Percentiles rank a stretch among this genome's conserved stretches.
These are phyloP conservation scores for Junonia oenone DNA, from an alignment of 2,888 invertebrate genomes.

Conservation along the genomic window DNA sequence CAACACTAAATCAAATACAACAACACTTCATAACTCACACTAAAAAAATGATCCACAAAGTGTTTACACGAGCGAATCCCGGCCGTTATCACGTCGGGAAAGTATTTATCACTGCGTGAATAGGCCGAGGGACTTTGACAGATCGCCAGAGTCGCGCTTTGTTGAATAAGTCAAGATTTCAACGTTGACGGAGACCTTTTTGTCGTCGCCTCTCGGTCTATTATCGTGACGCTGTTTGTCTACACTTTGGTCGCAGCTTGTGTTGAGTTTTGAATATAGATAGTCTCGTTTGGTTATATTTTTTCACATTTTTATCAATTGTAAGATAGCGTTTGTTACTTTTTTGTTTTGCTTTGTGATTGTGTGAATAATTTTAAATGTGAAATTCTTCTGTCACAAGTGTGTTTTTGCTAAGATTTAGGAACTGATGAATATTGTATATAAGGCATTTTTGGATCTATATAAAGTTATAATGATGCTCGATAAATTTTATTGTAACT, in stretches of 20 bases:
- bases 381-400: neutral
- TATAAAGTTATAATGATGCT: too few species aligned
- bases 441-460: too few species aligned
- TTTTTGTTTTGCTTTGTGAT: neutral
- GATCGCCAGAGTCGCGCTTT: constrained; percentile 54
- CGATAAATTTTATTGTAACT: too few species aligned
- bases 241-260: constrained; percentile 16
- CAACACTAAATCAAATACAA: neutral
- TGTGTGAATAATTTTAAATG: neutral
- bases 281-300: neutral
- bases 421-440: too few species aligned
- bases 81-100: constrained; percentile 45
- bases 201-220: constrained; percentile 34
- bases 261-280: constrained; percentile 5
- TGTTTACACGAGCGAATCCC: constrained; percentile 26
- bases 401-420: neutral
- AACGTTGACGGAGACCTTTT: constrained; percentile 35
- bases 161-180: constrained; percentile 55
- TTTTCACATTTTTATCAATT: neutral
- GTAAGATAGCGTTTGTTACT: neutral
- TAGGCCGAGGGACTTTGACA: constrained; percentile 57
- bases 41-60: constrained; percentile 10
- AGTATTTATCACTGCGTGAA: constrained; percentile 62
- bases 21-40: neutral
- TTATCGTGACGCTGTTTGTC: constrained; percentile 24